Percentiles rank a stretch among this genome's conserved stretches.
Evolutionary conservation across 2,113 vertebrate genomes (phyloP).

Genomic region (Pangasianodon hypophthalmus): DNA sequence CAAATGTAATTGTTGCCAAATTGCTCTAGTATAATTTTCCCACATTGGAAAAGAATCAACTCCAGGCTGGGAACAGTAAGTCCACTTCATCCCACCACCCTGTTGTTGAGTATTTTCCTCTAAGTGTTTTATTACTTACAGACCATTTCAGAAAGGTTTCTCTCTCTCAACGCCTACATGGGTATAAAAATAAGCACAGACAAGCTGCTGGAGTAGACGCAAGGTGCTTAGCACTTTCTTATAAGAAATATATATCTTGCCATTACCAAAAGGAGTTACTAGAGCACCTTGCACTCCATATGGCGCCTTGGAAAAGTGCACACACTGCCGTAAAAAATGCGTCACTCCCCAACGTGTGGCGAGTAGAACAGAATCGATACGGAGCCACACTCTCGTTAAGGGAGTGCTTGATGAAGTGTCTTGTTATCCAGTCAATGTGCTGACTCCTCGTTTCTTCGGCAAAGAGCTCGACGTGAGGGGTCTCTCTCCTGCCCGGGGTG

Average conservation of each 20-base stretch:
- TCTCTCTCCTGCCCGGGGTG: slow-evolving; percentile 26
- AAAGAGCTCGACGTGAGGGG: slow-evolving; percentile 42
- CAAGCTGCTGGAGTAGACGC: slow-evolving; percentile 25
- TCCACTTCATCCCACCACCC: neutral
- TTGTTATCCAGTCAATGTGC: slow-evolving; percentile 54
- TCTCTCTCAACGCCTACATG: neutral
- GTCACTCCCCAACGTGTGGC: neutral
- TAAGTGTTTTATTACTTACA: neutral
- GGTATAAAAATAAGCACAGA: slow-evolving; percentile 18
- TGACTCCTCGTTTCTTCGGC: slow-evolving; percentile 40
- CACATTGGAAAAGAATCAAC: neutral
- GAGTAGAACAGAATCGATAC: slow-evolving; percentile 40
- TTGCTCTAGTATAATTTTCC: neutral
- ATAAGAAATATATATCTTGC: neutral
- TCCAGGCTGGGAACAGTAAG: neutral
- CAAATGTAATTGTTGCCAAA: neutral
- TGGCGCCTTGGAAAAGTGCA: slow-evolving; percentile 28
- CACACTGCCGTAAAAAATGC: neutral
- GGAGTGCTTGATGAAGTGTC: slow-evolving; percentile 52
- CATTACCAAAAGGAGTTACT: slow-evolving; percentile 20
- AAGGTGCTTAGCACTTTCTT: slow-evolving; percentile 16
- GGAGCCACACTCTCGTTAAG: slow-evolving; percentile 32
- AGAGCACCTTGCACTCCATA: slow-evolving; percentile 26
- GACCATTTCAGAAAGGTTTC: neutral
- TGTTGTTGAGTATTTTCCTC: neutral